A percentile compares a stretch with the other conserved stretches of the same genome.
Conservation (phyloP, 2,797 vertebrate species). For the Myotis vivesi region DNA sequence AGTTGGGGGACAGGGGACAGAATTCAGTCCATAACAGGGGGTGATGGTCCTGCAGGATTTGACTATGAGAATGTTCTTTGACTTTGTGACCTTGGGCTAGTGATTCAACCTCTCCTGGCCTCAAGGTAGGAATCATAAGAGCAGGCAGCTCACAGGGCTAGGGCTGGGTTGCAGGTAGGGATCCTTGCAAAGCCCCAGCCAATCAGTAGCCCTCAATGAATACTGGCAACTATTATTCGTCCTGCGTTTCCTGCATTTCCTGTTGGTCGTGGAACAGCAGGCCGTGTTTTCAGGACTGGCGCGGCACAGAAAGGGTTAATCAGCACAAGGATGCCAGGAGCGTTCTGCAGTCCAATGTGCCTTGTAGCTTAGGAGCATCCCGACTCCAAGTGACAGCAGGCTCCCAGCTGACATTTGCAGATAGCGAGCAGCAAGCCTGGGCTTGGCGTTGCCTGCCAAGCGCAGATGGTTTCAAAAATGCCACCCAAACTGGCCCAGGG, state of each 20-base stretch:
- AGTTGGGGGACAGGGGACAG: fast-evolving
- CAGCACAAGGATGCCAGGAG: not conserved
- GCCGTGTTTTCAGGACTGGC: not conserved
- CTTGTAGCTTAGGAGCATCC: not conserved
- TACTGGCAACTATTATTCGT: not conserved
- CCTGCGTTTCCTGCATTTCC: not conserved
- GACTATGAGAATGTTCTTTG: not conserved
- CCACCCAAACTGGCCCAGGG: not conserved
- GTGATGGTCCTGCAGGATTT: fast-evolving
- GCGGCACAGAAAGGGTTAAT: not conserved
- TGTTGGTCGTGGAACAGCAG: not conserved
- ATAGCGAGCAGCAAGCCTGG: not conserved
- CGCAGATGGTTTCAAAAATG: constrained; percentile 43
- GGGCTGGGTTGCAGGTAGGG: not conserved
- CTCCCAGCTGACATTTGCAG: constrained; percentile 49
- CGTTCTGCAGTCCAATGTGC: not conserved
- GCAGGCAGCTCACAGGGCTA: not conserved
- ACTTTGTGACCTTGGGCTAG: not conserved
- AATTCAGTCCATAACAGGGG: not conserved
- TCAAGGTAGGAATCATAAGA: not conserved
- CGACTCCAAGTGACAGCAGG: not conserved
- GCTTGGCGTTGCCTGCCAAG: constrained; percentile 15
- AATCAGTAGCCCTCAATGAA: not conserved
- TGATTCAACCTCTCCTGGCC: not conserved
- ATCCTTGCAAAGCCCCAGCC: not conserved